Percentiles rank a stretch among this genome's conserved stretches.
These are phyloP conservation scores for Mythimna loreyi DNA, from an alignment of 2,888 invertebrate species.

Conservation along the genomic window DNA sequence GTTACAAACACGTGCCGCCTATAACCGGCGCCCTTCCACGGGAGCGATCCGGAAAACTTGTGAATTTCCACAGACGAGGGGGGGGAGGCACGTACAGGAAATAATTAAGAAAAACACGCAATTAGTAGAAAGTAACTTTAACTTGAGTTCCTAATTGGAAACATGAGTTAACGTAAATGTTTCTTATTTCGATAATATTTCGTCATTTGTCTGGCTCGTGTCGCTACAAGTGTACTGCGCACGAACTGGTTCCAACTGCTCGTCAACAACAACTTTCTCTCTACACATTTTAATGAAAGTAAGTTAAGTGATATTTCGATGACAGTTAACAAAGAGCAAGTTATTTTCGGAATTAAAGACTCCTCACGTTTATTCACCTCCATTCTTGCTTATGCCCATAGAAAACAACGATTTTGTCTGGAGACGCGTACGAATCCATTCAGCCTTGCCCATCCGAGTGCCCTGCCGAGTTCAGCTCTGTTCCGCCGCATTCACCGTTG, in stretches of 20 bases:
- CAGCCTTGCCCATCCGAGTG: too few species aligned
- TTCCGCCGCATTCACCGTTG: too few species aligned
- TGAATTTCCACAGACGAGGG: background rate
- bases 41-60: slow-evolving; percentile 8
- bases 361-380: too few species aligned
- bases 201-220: background rate
- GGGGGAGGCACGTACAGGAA: background rate
- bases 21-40: slow-evolving; percentile 17
- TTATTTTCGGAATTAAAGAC: too few species aligned
- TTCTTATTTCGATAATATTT: background rate
- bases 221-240: background rate
- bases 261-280: background rate
- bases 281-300: background rate
- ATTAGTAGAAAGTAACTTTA: slow-evolving; percentile 21
- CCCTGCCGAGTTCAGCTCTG: too few species aligned
- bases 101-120: slow-evolving; percentile 17
- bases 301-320: background rate
- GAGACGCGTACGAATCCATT: too few species aligned
- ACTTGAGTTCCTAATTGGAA: background rate
- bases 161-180: slow-evolving; percentile 2
- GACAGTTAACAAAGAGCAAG: background rate
- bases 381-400: too few species aligned
- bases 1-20: slow-evolving; percentile 28
- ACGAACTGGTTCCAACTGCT: too few species aligned
- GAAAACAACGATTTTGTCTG: too few species aligned